Percentiles rank a stretch among this genome's conserved stretches.
Conservation (phyloP, 2,113 vertebrate species). For the Elachura formosa region DNA sequence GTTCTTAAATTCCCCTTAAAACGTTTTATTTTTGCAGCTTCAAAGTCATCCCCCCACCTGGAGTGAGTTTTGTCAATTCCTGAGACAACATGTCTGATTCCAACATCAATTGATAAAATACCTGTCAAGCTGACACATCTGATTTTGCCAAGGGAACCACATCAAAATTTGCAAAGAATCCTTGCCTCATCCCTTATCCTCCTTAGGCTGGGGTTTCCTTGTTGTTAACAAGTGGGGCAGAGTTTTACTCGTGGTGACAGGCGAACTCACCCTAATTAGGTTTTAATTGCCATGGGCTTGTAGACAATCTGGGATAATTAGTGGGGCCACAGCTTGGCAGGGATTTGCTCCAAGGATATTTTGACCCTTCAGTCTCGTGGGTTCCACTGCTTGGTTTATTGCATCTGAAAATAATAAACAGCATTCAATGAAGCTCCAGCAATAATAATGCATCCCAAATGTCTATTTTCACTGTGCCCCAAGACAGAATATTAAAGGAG, state of each 20-base stretch:
- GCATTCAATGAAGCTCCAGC: background rate
- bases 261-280: background rate
- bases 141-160: background rate
- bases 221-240: background rate
- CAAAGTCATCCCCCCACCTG: rapidly evolving
- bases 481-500: background rate
- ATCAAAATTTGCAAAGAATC: background rate
- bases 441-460: background rate
- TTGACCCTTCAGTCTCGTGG: background rate
- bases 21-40: background rate
- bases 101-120: background rate
- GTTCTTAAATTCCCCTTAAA: background rate
- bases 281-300: background rate
- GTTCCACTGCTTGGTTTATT: background rate
- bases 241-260: background rate
- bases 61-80: background rate
- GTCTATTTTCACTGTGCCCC: background rate
- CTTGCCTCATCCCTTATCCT: rapidly evolving
- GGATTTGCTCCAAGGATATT: background rate
- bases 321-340: background rate
- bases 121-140: background rate
- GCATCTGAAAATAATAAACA: background rate
- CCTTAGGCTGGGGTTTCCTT: background rate
- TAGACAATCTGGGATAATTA: background rate
- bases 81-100: background rate